Conservation (phyloP, 2,113 vertebrate species). For the Ovis canadensis region DNA sequence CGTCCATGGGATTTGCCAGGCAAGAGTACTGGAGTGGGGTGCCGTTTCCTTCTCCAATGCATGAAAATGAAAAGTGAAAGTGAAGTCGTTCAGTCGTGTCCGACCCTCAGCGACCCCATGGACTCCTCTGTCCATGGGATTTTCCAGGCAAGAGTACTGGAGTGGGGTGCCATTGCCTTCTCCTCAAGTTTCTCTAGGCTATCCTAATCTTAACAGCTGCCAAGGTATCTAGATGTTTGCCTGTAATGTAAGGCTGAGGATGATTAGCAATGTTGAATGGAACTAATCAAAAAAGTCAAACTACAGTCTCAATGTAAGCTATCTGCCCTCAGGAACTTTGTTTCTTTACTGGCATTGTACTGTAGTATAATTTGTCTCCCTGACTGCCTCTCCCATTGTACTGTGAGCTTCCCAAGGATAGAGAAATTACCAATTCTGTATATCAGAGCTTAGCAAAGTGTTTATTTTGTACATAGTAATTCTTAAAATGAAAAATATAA, state of each 20-base stretch:
- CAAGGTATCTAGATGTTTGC: constrained; percentile 3
- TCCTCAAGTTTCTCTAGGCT: neutral
- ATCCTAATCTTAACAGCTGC: neutral
- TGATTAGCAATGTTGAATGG: neutral
- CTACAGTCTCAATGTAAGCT: neutral
- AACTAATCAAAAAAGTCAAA: neutral
- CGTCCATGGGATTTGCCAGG: no score
- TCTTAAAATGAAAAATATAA: constrained; percentile 30
- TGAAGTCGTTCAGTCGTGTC: no score
- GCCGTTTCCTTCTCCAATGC: no score
- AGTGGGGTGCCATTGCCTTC: no score
- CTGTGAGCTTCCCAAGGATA: neutral
- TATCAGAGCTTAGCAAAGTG: neutral
- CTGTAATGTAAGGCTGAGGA: neutral
- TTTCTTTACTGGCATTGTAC: neutral
- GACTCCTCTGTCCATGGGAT: no score
- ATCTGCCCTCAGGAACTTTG: neutral
- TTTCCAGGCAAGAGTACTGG: no score
- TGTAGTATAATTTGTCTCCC: neutral
- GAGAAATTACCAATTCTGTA: neutral
- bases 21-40: no score
- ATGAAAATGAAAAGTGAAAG: no score
- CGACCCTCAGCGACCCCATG: no score
- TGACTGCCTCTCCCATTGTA: neutral
- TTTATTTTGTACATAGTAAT: neutral